Evolutionary conservation across 2,113 vertebrate species (phyloP).

Genomic region (Lepus americanus): DNA sequence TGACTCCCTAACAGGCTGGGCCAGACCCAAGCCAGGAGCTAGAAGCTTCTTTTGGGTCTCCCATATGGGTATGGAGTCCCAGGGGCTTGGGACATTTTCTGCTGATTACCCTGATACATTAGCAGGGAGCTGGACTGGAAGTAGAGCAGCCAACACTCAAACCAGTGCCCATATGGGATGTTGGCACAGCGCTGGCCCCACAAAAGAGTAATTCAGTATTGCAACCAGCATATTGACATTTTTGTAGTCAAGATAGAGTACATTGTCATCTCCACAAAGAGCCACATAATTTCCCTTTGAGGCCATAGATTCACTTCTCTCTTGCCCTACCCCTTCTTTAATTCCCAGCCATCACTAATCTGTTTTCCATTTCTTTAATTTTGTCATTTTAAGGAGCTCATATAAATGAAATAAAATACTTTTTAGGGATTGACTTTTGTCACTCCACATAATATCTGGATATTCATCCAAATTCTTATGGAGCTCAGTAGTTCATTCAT

Average conservation of each 20-base stretch:
- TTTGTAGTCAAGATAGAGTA: not conserved
- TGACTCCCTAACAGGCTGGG: too few relatives aligned
- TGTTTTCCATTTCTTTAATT: not conserved
- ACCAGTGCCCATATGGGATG: too few relatives aligned
- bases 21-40: too few relatives aligned
- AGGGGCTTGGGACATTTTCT: too few relatives aligned
- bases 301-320: not conserved
- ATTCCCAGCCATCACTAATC: not conserved
- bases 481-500: not conserved
- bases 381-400: not conserved
- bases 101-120: too few relatives aligned
- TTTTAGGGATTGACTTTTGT: not conserved
- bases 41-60: too few relatives aligned
- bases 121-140: too few relatives aligned
- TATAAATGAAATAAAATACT: not conserved
- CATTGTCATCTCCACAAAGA: not conserved
- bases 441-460: not conserved
- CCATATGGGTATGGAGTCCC: too few relatives aligned
- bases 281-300: not conserved
- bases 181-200: too few relatives aligned
- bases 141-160: too few relatives aligned
- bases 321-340: not conserved
- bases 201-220: not conserved
- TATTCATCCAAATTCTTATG: not conserved
- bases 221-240: not conserved